Conservation (phyloP, 35 echinoderm and acorn worm species). For the Holothuria glaberrima region DNA sequence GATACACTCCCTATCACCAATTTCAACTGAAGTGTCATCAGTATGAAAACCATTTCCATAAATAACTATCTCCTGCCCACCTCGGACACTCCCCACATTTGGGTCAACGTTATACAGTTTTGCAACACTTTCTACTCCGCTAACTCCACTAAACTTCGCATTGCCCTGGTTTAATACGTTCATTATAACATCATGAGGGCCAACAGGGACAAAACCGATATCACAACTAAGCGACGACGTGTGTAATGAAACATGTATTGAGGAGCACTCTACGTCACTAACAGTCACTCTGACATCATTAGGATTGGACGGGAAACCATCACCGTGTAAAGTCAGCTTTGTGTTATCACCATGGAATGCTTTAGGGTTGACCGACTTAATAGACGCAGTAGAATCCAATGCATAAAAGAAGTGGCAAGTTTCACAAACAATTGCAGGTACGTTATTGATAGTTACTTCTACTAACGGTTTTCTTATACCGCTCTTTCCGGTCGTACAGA, state of each 20-base stretch:
- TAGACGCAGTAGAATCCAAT: slow-evolving; percentile 40
- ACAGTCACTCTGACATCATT: slow-evolving; percentile 65
- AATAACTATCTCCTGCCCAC: slow-evolving; percentile 79
- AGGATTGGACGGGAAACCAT: slow-evolving; percentile 24
- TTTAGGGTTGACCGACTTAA: slow-evolving; percentile 29
- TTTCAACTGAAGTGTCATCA: slow-evolving; percentile 57
- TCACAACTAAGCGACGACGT: slow-evolving; percentile 58
- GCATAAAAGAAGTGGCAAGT: slow-evolving; percentile 56
- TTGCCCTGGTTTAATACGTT: slow-evolving; percentile 64
- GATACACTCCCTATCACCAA: slow-evolving; percentile 68
- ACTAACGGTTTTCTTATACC: background rate
- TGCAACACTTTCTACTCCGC: slow-evolving; percentile 38
- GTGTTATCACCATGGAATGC: slow-evolving; percentile 33
- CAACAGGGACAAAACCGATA: slow-evolving; percentile 78
- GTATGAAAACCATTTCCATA: slow-evolving; percentile 78
- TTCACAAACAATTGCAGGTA: slow-evolving; percentile 35
- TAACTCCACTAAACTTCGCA: slow-evolving; percentile 35
- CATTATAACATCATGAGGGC: slow-evolving; percentile 45
- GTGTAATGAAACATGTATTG: background rate
- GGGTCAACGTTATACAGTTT: slow-evolving; percentile 69
- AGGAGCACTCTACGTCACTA: slow-evolving; percentile 61
- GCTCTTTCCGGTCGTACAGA: slow-evolving; percentile 65
- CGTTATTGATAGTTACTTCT: slow-evolving; percentile 35
- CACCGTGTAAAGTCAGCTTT: slow-evolving; percentile 57
- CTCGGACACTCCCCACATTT: slow-evolving; percentile 66